A percentile compares a stretch with the other conserved stretches of the same genome.
These are phyloP conservation scores for Caenorhabditis japonica DNA, from an alignment of 2,888 invertebrate genomes.

Conservation along the genomic window DNA sequence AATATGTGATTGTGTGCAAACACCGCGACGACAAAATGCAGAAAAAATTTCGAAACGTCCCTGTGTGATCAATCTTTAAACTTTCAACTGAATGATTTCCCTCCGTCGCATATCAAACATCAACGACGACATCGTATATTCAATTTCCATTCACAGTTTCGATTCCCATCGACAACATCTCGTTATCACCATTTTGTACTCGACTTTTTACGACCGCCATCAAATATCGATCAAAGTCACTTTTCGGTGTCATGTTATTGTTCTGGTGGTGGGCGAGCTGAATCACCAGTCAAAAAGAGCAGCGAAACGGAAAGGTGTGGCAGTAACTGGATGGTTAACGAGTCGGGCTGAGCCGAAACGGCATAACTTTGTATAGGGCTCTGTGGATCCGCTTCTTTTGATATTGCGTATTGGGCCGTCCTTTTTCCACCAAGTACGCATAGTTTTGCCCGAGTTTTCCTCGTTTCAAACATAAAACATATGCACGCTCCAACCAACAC, in stretches of 20 bases:
- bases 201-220: conserved; percentile 40
- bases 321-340: conserved; percentile 9
- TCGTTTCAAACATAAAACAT: no score
- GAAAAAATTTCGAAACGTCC: no score
- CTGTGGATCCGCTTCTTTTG: no score
- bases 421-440: no score
- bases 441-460: no score
- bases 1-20: no score
- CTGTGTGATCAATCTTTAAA: no score
- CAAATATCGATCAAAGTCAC: conserved; percentile 28
- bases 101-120: conserved; percentile 48
- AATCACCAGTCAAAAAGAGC: conserved; percentile 18
- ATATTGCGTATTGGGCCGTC: no score
- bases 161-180: conserved; percentile 35
- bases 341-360: conserved; percentile 8
- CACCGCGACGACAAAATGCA: no score
- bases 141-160: conserved; percentile 8
- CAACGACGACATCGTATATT: conserved; percentile 46
- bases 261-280: not conserved
- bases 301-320: conserved; percentile 11
- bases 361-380: not conserved
- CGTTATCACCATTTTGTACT: conserved; percentile 27
- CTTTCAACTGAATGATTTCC: no score
- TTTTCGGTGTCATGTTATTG: conserved; percentile 38
- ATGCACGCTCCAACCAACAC: no score